These are phyloP conservation scores for Aphelocoma californica DNA, from an alignment of 2,797 vertebrate genomes.

Conservation along the genomic window DNA sequence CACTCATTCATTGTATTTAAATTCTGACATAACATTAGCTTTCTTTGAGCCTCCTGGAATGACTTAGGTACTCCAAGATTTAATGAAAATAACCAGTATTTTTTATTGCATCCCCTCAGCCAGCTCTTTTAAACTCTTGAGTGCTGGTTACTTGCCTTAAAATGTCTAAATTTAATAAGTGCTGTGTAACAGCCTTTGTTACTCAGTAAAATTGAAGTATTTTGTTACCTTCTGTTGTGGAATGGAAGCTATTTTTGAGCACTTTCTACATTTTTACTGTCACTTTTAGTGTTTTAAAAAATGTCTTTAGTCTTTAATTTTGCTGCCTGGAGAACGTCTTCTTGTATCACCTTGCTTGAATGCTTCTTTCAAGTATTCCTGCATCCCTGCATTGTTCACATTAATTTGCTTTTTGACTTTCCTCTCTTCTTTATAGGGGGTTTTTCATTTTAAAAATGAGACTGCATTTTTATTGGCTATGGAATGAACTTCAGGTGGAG, in stretches of 20 bases:
- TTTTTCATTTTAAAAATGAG: not conserved
- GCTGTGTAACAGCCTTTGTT: not conserved
- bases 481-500: not conserved
- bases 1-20: not conserved
- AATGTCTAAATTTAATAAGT: not conserved
- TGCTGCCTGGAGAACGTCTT: not conserved
- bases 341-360: not conserved
- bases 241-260: not conserved
- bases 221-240: not conserved
- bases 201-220: not conserved
- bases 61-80: not conserved
- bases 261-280: not conserved
- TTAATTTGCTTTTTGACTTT: not conserved
- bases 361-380: not conserved
- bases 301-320: not conserved
- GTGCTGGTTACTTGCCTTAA: not conserved
- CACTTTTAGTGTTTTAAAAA: not conserved
- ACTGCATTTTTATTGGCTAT: not conserved
- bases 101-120: not conserved
- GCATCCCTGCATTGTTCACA: not conserved
- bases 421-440: fast-evolving
- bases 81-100: not conserved
- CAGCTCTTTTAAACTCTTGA: not conserved
- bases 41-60: not conserved
- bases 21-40: not conserved